These are phyloP conservation scores for Leptinotarsa undecemlineata DNA, from an alignment of 1,140 invertebrate genomes.

Conservation along the genomic window DNA sequence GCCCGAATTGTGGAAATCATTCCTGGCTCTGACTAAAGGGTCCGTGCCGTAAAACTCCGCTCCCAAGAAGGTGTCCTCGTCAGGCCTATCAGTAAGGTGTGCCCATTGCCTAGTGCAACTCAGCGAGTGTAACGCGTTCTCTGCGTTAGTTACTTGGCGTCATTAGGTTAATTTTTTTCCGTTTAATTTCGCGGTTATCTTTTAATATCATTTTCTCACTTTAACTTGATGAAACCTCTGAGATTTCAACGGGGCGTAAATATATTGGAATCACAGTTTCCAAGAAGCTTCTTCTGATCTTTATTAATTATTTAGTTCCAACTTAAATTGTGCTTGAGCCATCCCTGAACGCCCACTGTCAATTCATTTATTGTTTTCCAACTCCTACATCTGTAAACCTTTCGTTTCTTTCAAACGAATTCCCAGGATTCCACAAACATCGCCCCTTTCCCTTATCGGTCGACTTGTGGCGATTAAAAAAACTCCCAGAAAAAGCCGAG, in stretches of 20 bases:
- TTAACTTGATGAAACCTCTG: neutral
- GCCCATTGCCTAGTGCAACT: neutral
- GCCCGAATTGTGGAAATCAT: no score
- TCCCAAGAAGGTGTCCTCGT: neutral
- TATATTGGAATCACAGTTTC: neutral
- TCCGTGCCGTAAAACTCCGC: constrained; percentile 18
- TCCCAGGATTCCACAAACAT: no score
- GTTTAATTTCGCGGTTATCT: neutral
- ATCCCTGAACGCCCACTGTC: neutral
- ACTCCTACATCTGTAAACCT: no score
- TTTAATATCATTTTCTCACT: neutral
- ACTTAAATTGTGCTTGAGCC: neutral
- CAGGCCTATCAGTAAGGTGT: neutral
- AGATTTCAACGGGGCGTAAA: neutral
- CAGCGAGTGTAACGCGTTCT: neutral
- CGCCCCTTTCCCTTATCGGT: no score
- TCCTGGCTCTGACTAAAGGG: constrained; percentile 21
- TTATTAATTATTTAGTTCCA: neutral
- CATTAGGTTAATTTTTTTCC: neutral
- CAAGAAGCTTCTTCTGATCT: neutral
- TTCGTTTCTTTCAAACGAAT: no score
- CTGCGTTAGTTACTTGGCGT: neutral
- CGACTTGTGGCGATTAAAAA: no score
- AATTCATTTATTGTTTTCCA: no score
- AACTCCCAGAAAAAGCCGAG: no score